Evolutionary conservation across 53 echinoderm and acorn worm species (phyloP).

Genomic region (Temnopleurus reevesii): DNA sequence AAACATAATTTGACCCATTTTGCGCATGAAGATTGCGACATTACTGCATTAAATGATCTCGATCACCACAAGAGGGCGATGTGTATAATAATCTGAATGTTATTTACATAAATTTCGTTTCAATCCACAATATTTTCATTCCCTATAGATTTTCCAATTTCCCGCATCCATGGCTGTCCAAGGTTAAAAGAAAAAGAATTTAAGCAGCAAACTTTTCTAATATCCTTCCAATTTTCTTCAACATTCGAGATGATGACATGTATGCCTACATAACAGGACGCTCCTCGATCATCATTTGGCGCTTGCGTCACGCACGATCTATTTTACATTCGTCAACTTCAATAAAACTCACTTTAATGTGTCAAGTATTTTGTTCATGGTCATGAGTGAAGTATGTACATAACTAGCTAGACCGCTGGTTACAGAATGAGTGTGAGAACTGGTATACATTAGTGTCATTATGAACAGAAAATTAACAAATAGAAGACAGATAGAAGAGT

Average conservation of each 20-base stretch:
- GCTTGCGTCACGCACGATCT: neutral
- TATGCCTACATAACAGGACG: neutral
- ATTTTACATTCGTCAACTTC: too few species aligned
- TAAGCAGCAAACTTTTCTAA: neutral
- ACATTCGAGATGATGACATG: neutral
- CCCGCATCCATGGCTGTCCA: neutral
- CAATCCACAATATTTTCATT: neutral
- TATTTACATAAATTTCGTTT: neutral
- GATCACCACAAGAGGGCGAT: neutral
- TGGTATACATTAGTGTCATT: too few species aligned
- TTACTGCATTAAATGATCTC: too few species aligned
- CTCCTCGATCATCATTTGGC: neutral
- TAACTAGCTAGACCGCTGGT: too few species aligned
- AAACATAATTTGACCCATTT: too few species aligned
- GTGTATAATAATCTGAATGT: neutral
- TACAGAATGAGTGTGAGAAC: too few species aligned
- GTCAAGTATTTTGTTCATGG: too few species aligned
- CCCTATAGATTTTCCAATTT: neutral
- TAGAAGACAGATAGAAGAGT: too few species aligned
- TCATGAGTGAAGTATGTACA: too few species aligned
- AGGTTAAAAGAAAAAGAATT: slow-evolving; percentile 10
- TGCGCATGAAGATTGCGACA: too few species aligned
- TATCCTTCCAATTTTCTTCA: slow-evolving; percentile 8
- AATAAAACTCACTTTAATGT: too few species aligned
- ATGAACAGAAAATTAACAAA: too few species aligned